Base-by-base conservation (phyloP, 2,113 vertebrate genomes). In the Ictalurus furcatus region DNA sequence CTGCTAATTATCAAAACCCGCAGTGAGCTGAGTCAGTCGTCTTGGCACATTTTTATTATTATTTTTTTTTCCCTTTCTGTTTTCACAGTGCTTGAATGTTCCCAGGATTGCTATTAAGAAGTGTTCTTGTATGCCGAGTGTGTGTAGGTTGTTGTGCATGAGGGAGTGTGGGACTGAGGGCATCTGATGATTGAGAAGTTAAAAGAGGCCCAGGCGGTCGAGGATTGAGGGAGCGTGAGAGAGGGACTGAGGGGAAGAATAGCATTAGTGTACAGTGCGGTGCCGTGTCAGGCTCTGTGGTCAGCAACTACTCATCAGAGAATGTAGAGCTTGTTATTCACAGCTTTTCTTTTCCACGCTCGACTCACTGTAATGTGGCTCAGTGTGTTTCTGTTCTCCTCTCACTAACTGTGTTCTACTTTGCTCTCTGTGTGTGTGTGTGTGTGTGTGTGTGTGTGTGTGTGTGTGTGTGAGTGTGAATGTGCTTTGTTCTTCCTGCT, bases 141-240 rank as follows among this genome's bases (percentile, higher is more conserved):
- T 81, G 81, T 89, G 88, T 80, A 67, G 63, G 67, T 76, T 74
- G 69, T 54, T 86, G 52, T 86, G 69, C 84, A 11, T 85, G 71
- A n/a, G n/a, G 40, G 80, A 48, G 48, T 83, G 87, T 83, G 87
- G 79, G 67, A 84, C 54, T 59, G 58, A 48, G 54, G 69, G 65
- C 80, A 83, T 88, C 76, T 74, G 67, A 74, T 71, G 37, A 74
- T 80, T 84, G 79, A 82, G 87, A 88, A 88, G 79, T 88, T 88
- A 40, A 88, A 85, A 88, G 88, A 84, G 71, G 44, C n/a, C 69
- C 56, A 28, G 88, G 56, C 54, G 73, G 23, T 9, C 0, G 21
- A 76, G 67, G 19, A 87, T 61, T 54, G 69, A 84, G 85, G 56
- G 85, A 85, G 69, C 44, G 79, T 85, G 82, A 83, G 79, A 83